Conservation (phyloP, 2,797 vertebrate species). For the Miichthys miiuy region DNA sequence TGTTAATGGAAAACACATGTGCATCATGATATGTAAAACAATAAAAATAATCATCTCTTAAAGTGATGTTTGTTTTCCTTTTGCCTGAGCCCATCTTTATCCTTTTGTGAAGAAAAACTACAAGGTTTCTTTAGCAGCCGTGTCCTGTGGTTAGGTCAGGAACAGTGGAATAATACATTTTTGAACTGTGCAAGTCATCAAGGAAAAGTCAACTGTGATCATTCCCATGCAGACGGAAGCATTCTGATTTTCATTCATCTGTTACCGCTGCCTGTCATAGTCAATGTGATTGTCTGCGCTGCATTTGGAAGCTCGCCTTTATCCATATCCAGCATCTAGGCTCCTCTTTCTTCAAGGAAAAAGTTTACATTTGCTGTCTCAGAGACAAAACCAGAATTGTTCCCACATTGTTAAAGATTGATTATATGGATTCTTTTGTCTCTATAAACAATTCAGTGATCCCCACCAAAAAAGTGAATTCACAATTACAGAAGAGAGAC, state of each 20-base stretch:
- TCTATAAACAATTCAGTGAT: conserved; percentile 67
- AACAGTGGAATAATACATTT: conserved; percentile 40
- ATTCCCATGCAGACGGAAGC: conserved; percentile 52
- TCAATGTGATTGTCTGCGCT: conserved; percentile 25
- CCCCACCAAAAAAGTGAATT: conserved; percentile 61
- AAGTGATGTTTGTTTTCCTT: conserved; percentile 49
- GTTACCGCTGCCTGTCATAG: conserved; percentile 38
- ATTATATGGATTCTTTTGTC: conserved; percentile 67
- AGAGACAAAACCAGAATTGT: conserved; percentile 38
- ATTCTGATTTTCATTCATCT: conserved; percentile 50
- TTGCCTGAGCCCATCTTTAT: neutral
- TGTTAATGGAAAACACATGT: conserved; percentile 54
- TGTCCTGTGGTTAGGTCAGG: conserved; percentile 39
- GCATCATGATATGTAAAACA: conserved; percentile 35
- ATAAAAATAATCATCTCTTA: conserved; percentile 26
- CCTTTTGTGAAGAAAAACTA: neutral
- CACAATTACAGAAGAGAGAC: conserved; percentile 43
- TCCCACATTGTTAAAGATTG: conserved; percentile 68
- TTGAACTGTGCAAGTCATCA: conserved; percentile 57
- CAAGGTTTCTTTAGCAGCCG: conserved; percentile 11
- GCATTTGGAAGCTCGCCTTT: conserved; percentile 43
- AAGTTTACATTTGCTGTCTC: conserved; percentile 52
- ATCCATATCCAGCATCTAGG: conserved; percentile 44
- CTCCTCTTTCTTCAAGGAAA: conserved; percentile 40
- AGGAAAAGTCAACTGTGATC: conserved; percentile 52